Base-by-base conservation (phyloP, 2,888 invertebrate species). In the Zelleria hepariella region DNA sequence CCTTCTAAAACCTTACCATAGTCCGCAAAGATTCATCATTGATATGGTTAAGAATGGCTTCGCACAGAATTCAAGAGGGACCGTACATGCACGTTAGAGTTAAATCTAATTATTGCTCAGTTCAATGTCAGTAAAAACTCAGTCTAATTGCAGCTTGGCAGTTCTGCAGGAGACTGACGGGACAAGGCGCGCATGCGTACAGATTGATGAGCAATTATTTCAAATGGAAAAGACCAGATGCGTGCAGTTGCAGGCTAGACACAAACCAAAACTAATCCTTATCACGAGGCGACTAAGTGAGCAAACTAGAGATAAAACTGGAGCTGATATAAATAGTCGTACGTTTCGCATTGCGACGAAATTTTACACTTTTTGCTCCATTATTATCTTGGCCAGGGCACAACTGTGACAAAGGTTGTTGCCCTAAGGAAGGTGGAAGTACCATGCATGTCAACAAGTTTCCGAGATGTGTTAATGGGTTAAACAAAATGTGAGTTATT, bases 111-210 rank as follows among this genome's bases (percentile, higher is more conserved):
- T 60, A 62, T 5, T 48, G 25, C 5, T n/a, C 47, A 23, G 62
- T 59, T 59, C 57, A 61, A 60, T 70, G 73, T 76, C 73, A 72
- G 73, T 69, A 67, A 21, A 58, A 58, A 49, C 76, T 75, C 62
- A 72, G 72, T 75, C 75, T 80, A 81, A 81, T 80, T 80, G 74
- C 67, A 81, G 77, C 80, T 82, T 81, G 81, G 82, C 82, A 80
- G 70, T 67, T 54, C 66, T 65, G 63, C 60, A 63, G 24, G 54
- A 56, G 58, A 58, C 57, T 60, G 51, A 53, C 64, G 57, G 59
- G 62, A 62, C 61, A 18, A 60, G 25, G 20, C 58, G 61, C 63
- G 64, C 63, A 62, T 62, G 63, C 61, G 64, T 61, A 25, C 42
- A 42, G 59, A 57, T 59, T 57, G 61, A 56, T 58, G 57, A 49